Conservation (phyloP, 1,140 invertebrate genomes). For the Brachionus plicatilis region DNA sequence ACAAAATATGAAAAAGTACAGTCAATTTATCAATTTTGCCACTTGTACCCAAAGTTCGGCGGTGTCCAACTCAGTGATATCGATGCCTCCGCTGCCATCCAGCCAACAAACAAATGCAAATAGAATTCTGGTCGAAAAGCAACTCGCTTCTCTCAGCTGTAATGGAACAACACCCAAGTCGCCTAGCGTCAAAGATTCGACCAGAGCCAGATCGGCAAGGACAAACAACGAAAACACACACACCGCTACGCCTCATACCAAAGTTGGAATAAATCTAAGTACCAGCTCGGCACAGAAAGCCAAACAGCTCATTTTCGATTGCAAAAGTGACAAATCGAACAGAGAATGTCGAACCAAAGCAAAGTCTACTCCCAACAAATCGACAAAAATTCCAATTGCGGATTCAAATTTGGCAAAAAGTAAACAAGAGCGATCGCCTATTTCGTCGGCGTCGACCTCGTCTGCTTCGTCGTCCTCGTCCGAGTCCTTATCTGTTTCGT, state of each 20-base stretch:
- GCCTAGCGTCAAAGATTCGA: background rate
- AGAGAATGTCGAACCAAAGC: background rate
- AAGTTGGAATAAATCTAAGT: background rate
- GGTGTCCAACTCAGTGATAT: conserved; percentile 5
- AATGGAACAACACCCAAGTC: background rate
- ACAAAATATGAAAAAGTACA: conserved; percentile 42
- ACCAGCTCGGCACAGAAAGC: background rate
- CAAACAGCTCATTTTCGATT: conserved; percentile 33
- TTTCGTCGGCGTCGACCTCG: background rate
- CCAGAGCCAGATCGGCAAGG: background rate
- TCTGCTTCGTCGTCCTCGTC: conserved; percentile 19
- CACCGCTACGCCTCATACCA: conserved; percentile 5
- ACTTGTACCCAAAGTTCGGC: background rate
- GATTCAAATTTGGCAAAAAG: background rate
- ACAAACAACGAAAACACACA: background rate
- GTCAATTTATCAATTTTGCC: conserved; percentile 43
- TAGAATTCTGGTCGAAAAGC: conserved; percentile 31
- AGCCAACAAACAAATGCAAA: conserved; percentile 12
- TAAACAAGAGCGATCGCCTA: background rate
- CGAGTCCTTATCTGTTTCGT: background rate
- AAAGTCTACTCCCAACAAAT: background rate
- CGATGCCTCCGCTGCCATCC: conserved; percentile 13
- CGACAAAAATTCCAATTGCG: background rate
- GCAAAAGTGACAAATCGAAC: background rate
- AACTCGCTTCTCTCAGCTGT: background rate